Evolutionary conservation across 2,888 invertebrate genomes (phyloP).

Genomic region (Homarus gammarus): DNA sequence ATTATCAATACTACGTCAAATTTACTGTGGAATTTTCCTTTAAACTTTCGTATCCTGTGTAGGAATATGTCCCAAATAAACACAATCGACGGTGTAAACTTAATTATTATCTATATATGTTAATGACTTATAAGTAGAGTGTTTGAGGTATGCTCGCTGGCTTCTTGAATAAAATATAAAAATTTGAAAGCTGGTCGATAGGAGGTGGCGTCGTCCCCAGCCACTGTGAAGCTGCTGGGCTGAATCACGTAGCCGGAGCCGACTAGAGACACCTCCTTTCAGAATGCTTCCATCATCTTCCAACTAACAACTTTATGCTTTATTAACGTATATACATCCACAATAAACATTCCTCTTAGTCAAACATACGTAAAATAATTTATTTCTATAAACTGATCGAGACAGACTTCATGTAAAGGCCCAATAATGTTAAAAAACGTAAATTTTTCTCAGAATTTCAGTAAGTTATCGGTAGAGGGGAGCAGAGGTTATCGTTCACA

Average conservation of each 20-base stretch:
- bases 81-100: neutral
- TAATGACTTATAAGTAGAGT: conserved; percentile 3
- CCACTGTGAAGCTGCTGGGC: conserved; percentile 65
- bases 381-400: neutral
- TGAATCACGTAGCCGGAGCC: conserved; percentile 73
- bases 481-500: conserved; percentile 59
- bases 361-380: neutral
- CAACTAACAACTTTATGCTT: conserved; percentile 3
- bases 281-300: conserved; percentile 30
- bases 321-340: neutral
- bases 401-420: neutral
- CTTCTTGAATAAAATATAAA: conserved; percentile 73
- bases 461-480: conserved; percentile 15
- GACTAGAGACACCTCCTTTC: conserved; percentile 61
- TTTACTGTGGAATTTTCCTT: conserved; percentile 68
- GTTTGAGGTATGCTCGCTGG: conserved; percentile 52
- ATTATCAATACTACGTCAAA: conserved; percentile 57
- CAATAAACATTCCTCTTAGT: no score
- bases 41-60: conserved; percentile 7
- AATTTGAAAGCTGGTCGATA: conserved; percentile 73
- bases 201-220: conserved; percentile 72
- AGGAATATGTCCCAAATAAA: neutral
- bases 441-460: conserved; percentile 32
- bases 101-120: neutral
- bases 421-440: neutral